Base-by-base conservation (phyloP, 2,797 vertebrate species). In the Pseudomugil gertrudae region DNA sequence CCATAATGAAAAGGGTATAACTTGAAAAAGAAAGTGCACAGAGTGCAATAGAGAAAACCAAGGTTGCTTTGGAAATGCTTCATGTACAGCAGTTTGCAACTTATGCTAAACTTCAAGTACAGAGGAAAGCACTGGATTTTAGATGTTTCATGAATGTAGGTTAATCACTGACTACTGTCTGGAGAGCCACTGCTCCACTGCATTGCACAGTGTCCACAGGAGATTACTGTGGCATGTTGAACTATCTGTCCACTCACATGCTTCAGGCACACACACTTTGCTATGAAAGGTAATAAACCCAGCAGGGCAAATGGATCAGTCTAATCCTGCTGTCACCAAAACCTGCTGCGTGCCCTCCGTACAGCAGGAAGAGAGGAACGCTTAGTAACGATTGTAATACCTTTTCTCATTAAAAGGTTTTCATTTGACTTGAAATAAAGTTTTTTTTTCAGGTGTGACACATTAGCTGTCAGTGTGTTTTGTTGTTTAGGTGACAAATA, bases 401-500 rank as follows among this genome's bases (percentile, higher is more conserved):
- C 32, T 62, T 80, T 76, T 78, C 84, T 69, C 64, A 66, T 50
- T 63, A 15, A 72, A 66, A 60, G 1, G 5, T 63, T 58, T 68
- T 79, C 4, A 29, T 79, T 76, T 77, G 38, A 83, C 71, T 76
- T 75, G 64, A 76, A 84, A 81, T 81, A 76, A 89, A 85, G 51
- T 64, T 52, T 19, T 63, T 23, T 76, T 84, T 79, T 60, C 30
- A 56, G 48, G 63, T 24, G 3, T 38, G n/a, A 54, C n/a, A 50
- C 3, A 38, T 55, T 1, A 40, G n/a, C 27, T 60, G 1, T 29
- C 23, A 27, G 23, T 67, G 62, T 51, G n/a, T 48, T 72, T 24
- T 68, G 32, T 50, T 48, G 48, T 19, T 8, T 55, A 1, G 35
- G 30, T 2, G 55, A 57, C 55, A n/a, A 27, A 40, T 26, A 45